These are phyloP conservation scores for Amazona guildingii DNA, from an alignment of 2,113 vertebrate species.

Conservation along the genomic window DNA sequence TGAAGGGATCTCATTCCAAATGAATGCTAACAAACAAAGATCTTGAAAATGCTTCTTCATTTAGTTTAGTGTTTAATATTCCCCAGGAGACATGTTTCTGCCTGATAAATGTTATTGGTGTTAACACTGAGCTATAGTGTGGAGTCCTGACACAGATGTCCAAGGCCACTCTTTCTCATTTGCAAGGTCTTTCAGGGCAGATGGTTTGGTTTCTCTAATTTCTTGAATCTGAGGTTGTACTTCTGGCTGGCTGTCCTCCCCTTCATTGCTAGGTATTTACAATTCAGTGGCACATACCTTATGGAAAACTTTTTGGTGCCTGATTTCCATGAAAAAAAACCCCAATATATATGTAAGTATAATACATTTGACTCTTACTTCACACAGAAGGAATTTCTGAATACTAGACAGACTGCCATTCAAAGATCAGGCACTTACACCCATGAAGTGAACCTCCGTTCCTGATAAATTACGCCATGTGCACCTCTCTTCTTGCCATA, in stretches of 20 bases:
- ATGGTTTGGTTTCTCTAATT: background rate
- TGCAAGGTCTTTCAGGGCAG: background rate
- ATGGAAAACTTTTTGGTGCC: background rate
- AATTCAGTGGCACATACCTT: background rate
- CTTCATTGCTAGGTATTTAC: background rate
- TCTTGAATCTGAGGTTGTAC: background rate
- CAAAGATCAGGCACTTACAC: background rate
- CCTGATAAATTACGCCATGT: background rate
- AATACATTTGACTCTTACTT: background rate
- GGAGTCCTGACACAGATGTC: background rate
- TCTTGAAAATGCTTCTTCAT: background rate
- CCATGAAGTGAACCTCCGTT: background rate
- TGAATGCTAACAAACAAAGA: background rate
- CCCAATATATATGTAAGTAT: no score
- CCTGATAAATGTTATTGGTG: background rate
- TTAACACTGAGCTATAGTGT: background rate
- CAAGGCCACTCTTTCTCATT: background rate
- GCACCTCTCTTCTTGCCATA: background rate
- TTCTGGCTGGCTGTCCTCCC: background rate
- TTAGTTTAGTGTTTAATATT: background rate
- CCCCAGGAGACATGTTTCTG: background rate
- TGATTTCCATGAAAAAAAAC: background rate
- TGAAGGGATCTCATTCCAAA: background rate
- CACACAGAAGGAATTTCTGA: background rate
- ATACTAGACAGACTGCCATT: background rate